Evolutionary conservation across 2,888 invertebrate genomes (phyloP), one percentile per base, ranked within the genome.

Genomic region (Steinernema carpocapsae): DNA sequence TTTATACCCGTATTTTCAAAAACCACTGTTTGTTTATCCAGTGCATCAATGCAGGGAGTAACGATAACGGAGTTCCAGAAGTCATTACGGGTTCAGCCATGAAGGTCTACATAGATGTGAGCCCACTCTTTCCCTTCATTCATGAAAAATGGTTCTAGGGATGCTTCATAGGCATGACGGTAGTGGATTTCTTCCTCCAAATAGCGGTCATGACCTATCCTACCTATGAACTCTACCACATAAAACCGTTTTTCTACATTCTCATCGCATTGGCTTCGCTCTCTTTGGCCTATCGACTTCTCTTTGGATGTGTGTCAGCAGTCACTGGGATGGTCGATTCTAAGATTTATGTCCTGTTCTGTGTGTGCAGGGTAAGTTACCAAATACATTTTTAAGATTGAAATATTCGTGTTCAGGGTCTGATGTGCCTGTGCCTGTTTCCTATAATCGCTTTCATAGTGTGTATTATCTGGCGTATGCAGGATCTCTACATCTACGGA

Each of bases 401-500:
- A 6, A 64, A 64, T 56, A 17, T 6, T 6, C 7, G 4, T 64
- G 1, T 64, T 32, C 32, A 64, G 64, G 64, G 26, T 1, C 29
- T 64, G 29, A 2, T 64, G 17, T 64, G 26, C 32, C 64, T 64
- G 12, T 17, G 32, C 19, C 64, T 64, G 7, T 64, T 64, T 29
- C 64, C 64, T 4, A 17, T 37, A 6, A 29, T 64, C 19, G 64
- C 64, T 29, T 64, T 64, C 64, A 26, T 64, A 26, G 64, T 64
- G 29, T 64, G 64, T 17, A 17, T 64, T 4, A 12, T 64, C 37
- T 12, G 37, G 32, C 10, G 12, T 32, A 64, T 64, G 12, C 26
- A 64, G 26, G 64, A 22, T 32, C 32, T 64, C 32, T 64, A 64
- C 64, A 64, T 64, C 29, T 64, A 64, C 64, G 64, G 64, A 1